A percentile compares a stretch with the other conserved stretches of the same genome.
Evolutionary conservation across 2,113 vertebrate genomes (phyloP).

Genomic region (Corydoras sp.): DNA sequence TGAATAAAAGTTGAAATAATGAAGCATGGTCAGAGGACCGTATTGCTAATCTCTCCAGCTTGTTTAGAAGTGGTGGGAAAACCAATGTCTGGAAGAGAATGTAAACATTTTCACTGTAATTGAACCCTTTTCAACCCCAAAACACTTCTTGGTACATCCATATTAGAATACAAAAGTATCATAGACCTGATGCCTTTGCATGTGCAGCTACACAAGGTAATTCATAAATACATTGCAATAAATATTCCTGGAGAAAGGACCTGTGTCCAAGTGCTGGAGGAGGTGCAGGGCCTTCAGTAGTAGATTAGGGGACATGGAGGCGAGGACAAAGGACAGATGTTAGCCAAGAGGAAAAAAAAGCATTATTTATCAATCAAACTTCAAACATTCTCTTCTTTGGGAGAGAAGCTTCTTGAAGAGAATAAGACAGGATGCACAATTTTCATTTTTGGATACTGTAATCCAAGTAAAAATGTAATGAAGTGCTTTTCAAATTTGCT

Average conservation of each 20-base stretch:
- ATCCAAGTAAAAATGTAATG: slow-evolving; percentile 26
- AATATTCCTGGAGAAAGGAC: slow-evolving; percentile 37
- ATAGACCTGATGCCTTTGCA: slow-evolving; percentile 5
- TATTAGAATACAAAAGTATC: slow-evolving; percentile 28
- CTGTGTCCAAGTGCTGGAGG: slow-evolving; percentile 21
- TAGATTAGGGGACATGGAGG: slow-evolving; percentile 28
- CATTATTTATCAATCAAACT: slow-evolving; percentile 7
- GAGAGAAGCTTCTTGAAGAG: slow-evolving; percentile 3
- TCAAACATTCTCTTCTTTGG: slow-evolving; percentile 1
- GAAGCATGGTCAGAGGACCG: slow-evolving; percentile 37
- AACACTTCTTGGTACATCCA: slow-evolving; percentile 32
- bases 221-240: slow-evolving; percentile 46
- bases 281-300: slow-evolving; percentile 37
- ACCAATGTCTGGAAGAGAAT: slow-evolving; percentile 25
- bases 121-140: slow-evolving; percentile 32
- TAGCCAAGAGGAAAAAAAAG: slow-evolving; percentile 3
- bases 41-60: slow-evolving; percentile 43
- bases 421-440: slow-evolving; percentile 25
- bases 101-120: slow-evolving; percentile 39
- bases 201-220: slow-evolving; percentile 19
- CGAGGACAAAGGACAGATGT: slow-evolving; percentile 21
- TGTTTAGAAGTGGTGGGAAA: slow-evolving; percentile 32
- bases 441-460: slow-evolving; percentile 1
- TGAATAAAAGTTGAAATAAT: slow-evolving; percentile 28
- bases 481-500: slow-evolving; percentile 25